Base-by-base conservation (phyloP, 2,888 invertebrate species). In the Peribatodes rhomboidaria region DNA sequence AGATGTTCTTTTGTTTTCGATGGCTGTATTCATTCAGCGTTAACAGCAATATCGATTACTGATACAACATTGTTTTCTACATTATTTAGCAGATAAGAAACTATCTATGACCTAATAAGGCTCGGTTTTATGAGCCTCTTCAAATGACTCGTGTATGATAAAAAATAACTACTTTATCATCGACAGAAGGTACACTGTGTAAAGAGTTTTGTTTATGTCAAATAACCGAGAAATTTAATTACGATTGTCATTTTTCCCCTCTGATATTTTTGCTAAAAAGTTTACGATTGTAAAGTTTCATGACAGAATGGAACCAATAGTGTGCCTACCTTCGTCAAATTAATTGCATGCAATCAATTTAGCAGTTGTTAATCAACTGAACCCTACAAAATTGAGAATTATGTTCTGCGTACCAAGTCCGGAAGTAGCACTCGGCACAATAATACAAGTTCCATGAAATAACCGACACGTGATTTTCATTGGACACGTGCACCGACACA, bases 1-100 rank as follows among this genome's bases (percentile, higher is more conserved):
- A 47, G 49, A 27, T 18, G 69, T 54, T 65, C 53, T 67, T 63
- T 62, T 74, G 61, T 73, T 75, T 68, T 67, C 47, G 68, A 73
- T 16, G 2, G 31, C 66, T 57, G 61, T 62, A 74, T 73, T 73
- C 58, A 77, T 76, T 80, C 42, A 76, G 54, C 68, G 64, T 47
- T 79, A 76, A 49, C 68, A 63, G 49, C 44, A 52, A 71, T 83
- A 84, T 84, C 78, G 75, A 79, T 82, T 79, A 73, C 79, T 80
- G 79, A 78, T 82, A 85, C 77, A 73, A 76, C 75, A 82, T 86
- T 86, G 82, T 85, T 88, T 80, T 81, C 77, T 80, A 78, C 75
- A 72, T 79, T 82, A 79, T 82, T 83, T 75, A 77, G 72, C 76
- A 80, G 79, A 82, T 84, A 84, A 80, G 77, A 77, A 62, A 65